Evolutionary conservation across 2,113 vertebrate genomes (phyloP), one percentile per base, ranked within the genome.

Genomic region (Xyliphius kryptos): DNA sequence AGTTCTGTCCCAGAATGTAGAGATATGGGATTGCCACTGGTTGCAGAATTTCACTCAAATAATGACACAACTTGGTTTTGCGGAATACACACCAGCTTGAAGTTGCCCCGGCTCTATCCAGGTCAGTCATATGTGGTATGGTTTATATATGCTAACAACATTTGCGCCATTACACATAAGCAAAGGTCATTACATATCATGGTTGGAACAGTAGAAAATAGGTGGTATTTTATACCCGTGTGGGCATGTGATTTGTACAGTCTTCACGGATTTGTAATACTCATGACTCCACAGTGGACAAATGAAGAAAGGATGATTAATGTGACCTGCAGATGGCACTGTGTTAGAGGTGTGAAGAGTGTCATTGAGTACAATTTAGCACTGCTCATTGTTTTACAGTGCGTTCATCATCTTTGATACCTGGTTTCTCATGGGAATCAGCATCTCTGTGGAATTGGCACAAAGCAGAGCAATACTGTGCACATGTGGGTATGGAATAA

Each of bases 401-500:
- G 50, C 65, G 56, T 60, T 69, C 26, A 73, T 73, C 56, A 73
- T 73, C 46, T 41, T 61, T 61, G 46, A 68, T 69, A 68, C 68
- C 32, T 56, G 50, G 49, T 61, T 65, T 65, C 71, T 73, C 66
- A 37, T 69, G 66, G 44, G 61, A 65, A 53, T 50, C 20, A 2
- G 50, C 43, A 49, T 60, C 56, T 47, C 58, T 56, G 51, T 60
- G 56, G 56, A 15, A 58, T 61, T 41, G 49, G 32, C 19, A 56
- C 54, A 49, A 20, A 36, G 46, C 65, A 67, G 52, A 72, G 65
- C 54, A 56, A 48, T 54, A 59, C 48, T 36, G n/a, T 69, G 43
- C 64, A n/a, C n/a, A n/a, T n/a, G n/a, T n/a, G n/a, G n/a, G n/a
- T 50, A 19, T 36, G 41, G 53, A 60, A 40, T 65, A 55, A 61